phyloP scores from a whole-genome alignment of 2,888 invertebrate genomes.

The Drosophila niveifrons region DNA sequence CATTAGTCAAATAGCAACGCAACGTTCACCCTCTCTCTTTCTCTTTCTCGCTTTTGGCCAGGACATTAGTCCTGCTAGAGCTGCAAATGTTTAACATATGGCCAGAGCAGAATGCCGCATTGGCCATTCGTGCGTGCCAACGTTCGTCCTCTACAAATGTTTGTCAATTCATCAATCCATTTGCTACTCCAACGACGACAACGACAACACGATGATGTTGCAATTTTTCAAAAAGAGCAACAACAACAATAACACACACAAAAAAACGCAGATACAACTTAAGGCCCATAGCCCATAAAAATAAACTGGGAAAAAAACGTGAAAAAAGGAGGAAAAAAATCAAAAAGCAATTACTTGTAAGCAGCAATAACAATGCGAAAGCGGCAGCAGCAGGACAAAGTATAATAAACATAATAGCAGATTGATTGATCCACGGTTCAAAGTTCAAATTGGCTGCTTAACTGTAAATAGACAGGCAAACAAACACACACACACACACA shows the following conservation, averaged over 20 bases:
- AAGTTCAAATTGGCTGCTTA: constrained; percentile 82
- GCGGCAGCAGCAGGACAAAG: constrained; percentile 24
- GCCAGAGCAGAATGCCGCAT: constrained; percentile 21
- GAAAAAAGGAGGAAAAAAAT: constrained; percentile 52
- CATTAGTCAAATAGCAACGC: constrained; percentile 65
- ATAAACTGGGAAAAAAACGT: constrained; percentile 18
- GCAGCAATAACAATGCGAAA: constrained; percentile 54
- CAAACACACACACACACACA: constrained; percentile 48
- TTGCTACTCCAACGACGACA: constrained; percentile 27
- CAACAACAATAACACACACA: neutral
- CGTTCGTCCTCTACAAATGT: constrained; percentile 66
- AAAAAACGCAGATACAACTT: constrained; percentile 35
- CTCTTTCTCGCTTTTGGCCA: neutral
- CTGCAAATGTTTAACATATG: constrained; percentile 65
- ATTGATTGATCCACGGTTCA: constrained; percentile 78
- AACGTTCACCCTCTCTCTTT: neutral
- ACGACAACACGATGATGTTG: constrained; percentile 75
- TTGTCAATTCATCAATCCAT: constrained; percentile 77
- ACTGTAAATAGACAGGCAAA: constrained; percentile 76
- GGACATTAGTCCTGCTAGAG: constrained; percentile 16
- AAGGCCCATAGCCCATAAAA: constrained; percentile 31
- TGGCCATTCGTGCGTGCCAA: constrained; percentile 34
- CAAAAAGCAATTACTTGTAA: constrained; percentile 79
- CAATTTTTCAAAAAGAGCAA: constrained; percentile 64
- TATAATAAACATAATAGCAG: constrained; percentile 77